These are phyloP conservation scores for Taenaris catops DNA, from an alignment of 2,888 invertebrate genomes.

Conservation along the genomic window DNA sequence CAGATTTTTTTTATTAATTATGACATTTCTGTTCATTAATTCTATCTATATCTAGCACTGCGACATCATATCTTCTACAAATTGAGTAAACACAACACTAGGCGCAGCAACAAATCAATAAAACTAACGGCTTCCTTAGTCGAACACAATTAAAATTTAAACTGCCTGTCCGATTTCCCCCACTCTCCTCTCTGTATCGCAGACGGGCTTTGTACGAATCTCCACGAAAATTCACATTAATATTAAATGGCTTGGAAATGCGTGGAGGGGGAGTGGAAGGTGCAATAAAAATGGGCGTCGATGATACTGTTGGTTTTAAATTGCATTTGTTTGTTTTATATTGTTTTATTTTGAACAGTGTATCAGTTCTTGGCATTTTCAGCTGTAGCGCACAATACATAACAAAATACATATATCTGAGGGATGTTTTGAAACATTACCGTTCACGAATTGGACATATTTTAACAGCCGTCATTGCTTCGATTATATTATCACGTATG, in stretches of 20 bases:
- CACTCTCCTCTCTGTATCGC: conserved; percentile 65
- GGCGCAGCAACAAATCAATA: conserved; percentile 26
- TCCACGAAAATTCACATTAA: conserved; percentile 81
- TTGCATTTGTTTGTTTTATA: conserved; percentile 12
- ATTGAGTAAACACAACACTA: background rate
- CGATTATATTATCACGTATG: no score
- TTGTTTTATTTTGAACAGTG: no score
- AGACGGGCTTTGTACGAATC: conserved; percentile 76
- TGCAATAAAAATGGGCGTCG: conserved; percentile 53
- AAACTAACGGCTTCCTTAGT: conserved; percentile 35
- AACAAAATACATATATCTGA: no score
- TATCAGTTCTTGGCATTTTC: no score
- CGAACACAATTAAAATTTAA: conserved; percentile 64
- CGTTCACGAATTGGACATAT: no score
- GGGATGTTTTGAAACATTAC: no score
- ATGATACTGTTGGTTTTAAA: conserved; percentile 11
- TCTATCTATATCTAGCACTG: no score
- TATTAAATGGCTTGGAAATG: conserved; percentile 81
- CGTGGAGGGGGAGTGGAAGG: conserved; percentile 47
- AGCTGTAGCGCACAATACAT: no score
- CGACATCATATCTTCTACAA: no score
- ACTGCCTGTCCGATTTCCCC: conserved; percentile 58
- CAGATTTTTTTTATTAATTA: no score
- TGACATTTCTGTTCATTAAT: no score
- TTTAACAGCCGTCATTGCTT: no score